Evolutionary conservation across 2,113 vertebrate genomes (phyloP), one percentile per base, ranked within the genome.

Genomic region (Leucoraja erinaceus): DNA sequence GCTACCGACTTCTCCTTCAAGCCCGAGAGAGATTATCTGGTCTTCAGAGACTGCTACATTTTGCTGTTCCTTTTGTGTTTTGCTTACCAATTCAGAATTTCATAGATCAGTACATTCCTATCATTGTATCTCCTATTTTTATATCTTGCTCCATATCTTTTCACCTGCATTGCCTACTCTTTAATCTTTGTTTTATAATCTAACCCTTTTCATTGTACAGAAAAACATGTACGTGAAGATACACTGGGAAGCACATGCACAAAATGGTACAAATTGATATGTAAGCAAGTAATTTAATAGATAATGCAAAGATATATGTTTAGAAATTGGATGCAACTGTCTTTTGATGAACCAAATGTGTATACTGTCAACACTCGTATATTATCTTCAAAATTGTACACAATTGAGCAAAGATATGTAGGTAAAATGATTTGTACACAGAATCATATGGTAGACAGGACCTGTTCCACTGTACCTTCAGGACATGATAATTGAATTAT

Each of bases 1-100:
- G 28, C 77, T 93, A 86, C 93, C 93, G 94, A 95, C 93, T 88
- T 54, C 93, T 90, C 59, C 93, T 95, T 94, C 93, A 47, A 94
- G 94, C 72, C 93, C 94, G 93, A 93, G 68, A 95, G 94, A 8
- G n/a, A 84, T 68, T 90, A 47, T 8, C 33, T 70, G 63, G 68
- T 72, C 66, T 91, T 91, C 33, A 74, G 90, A 54, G 20, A 54
- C 68, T 72, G 10, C 20, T 74, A 47, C 22, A 38, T 68, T 47
- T 31, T 91, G 68, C 18, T 91, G 20, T 91, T 68, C 20, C 54
- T 54, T 74, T 22, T 18, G 31, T 20, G 31, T 88, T 90, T 33
- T 68, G 88, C 61, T 90, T 90, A 90, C 47, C 38, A 31, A 70
- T 90, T 90, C 88, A 70, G 47, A 90, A 33, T 70, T 90, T 38